These are phyloP conservation scores for Furcifer pardalis DNA, from an alignment of 2,797 vertebrate species.

Conservation along the genomic window DNA sequence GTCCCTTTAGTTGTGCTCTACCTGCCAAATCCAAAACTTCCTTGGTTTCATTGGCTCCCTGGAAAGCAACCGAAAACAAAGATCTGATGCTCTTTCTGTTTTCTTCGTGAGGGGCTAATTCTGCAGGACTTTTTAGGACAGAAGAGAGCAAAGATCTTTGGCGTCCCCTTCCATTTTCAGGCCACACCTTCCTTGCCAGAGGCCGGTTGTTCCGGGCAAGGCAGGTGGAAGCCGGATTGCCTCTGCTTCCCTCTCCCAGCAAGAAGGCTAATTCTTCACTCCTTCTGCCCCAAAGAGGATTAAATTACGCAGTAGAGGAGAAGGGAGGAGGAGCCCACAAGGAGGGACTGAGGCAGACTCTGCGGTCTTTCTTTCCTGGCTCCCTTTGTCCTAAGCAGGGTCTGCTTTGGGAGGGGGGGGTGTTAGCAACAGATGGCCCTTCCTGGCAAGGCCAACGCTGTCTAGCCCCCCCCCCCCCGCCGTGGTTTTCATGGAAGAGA, in stretches of 20 bases:
- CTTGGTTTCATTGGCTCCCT: not conserved
- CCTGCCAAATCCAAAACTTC: not conserved
- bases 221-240: not conserved
- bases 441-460: slow-evolving; percentile 61
- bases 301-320: no score
- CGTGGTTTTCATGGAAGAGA: slow-evolving; percentile 47
- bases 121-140: not conserved
- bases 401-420: no score
- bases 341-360: not conserved
- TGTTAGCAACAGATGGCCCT: slow-evolving; percentile 67
- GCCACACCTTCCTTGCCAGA: not conserved
- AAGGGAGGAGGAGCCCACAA: not conserved
- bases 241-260: not conserved
- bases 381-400: no score
- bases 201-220: no score
- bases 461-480: slow-evolving; percentile 38
- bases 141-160: not conserved
- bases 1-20: not conserved
- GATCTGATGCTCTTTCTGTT: not conserved
- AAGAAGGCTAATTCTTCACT: not conserved
- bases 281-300: no score
- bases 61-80: not conserved
- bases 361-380: no score
- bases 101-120: not conserved
- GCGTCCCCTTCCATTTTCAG: not conserved